Evolutionary conservation across 2,888 invertebrate genomes (phyloP), one percentile per base, ranked within the genome.

Genomic region (Eupeodes latifasciatus): DNA sequence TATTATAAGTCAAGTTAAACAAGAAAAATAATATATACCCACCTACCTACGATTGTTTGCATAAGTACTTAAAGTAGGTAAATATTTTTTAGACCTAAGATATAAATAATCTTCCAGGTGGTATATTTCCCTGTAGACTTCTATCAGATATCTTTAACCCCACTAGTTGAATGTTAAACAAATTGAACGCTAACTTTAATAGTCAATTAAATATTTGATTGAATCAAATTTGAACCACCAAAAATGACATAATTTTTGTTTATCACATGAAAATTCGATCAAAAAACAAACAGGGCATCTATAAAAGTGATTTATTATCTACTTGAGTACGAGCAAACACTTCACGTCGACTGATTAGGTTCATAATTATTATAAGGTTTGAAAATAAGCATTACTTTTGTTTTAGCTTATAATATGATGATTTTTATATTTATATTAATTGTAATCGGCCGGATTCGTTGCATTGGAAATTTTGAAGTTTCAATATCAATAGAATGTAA

Each of bases 91-190:
- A 10, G 7, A 34, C 14, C 14, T 14, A 59, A 0, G 14, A 19
- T 19, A 19, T 10, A 0, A 34, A n/a, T 57, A 9, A 12, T 34
- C 4, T 14, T 49, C 27, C 66, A 66, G 47, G 47, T 66, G 66
- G 14, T 49, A 9, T 19, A 4, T 27, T 47, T 66, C 27, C 36
- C 47, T 64, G 0, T 6, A 4, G 47, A 27, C 27, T 66, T 19
- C 9, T n/a, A 14, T 47, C 6, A 16, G 27, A 49, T 66, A 66
- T 19, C 19, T 19, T 19, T 19, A 19, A 19, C 19, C 66, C 27
- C 47, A 66, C 66, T 14, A 66, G 66, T 66, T 66, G 66, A 66
- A 47, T 49, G 47, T 66, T 9, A 6, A 7, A 1, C 4, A 66
- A 66, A 49, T 47, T 40, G 7, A 14, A 14, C 0, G 5, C 2